Evolutionary conservation across 2,888 invertebrate species (phyloP).

Genomic region (Lithodes maja): DNA sequence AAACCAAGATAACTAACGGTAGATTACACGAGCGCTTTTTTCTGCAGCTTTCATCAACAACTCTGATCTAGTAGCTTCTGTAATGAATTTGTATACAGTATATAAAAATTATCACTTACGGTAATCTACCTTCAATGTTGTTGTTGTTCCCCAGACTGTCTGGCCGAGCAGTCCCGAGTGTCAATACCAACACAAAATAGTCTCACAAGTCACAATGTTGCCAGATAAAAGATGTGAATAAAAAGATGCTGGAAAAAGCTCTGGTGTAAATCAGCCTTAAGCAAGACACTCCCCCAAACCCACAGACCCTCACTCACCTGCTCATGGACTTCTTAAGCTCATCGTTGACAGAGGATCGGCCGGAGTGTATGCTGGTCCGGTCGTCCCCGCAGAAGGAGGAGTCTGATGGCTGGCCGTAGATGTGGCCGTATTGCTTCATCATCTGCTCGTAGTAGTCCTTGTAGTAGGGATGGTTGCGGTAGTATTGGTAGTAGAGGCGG

Average conservation of each 20-base stretch:
- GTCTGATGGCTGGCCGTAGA: constrained; percentile 10
- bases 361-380: constrained; percentile 87
- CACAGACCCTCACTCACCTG: constrained; percentile 32
- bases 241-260: neutral
- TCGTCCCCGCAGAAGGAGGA: constrained; percentile 63
- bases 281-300: neutral
- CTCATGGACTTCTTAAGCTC: constrained; percentile 67
- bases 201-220: too few species aligned
- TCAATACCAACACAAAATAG: too few species aligned
- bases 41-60: too few species aligned
- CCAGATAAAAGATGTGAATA: neutral
- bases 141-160: too few species aligned
- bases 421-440: constrained; percentile 59
- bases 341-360: constrained; percentile 86
- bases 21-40: too few species aligned
- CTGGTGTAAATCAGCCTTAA: neutral
- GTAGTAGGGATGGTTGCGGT: constrained; percentile 48
- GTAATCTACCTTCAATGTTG: too few species aligned
- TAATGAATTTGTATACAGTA: too few species aligned
- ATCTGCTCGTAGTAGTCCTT: constrained; percentile 57
- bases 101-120: too few species aligned
- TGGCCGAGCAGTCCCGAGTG: too few species aligned
- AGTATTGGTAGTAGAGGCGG: constrained; percentile 53
- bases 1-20: too few species aligned
- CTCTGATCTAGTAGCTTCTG: too few species aligned